Evolutionary conservation across 2,797 vertebrate genomes (phyloP), one percentile per base, ranked within the genome.

Genomic region (Zalophus californianus): DNA sequence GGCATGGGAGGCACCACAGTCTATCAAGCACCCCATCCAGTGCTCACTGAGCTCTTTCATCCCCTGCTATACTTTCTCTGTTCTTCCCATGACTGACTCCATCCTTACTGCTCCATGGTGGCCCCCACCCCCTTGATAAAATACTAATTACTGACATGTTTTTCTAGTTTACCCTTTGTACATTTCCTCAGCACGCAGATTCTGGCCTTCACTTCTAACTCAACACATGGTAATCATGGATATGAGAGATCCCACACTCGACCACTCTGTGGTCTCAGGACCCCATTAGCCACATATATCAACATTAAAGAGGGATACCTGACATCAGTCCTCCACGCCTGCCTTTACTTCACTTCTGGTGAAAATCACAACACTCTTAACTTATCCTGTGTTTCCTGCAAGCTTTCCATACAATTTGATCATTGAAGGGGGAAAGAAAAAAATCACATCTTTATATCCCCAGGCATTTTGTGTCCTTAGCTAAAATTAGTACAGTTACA

Each of bases 401-500:
- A 60, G 27, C 9, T 85, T 89, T 95, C 50, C 23, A 66, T 35
- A 73, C 58, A 90, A 93, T 56, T 80, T 90, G 38, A 84, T 78
- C n/a, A 90, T 85, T 7, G 5, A 87, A 82, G 50, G 38, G 14
- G 32, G 3, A 15, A 73, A 50, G 20, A 73, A 68, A 38, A 68
- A 62, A 80, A 89, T 21, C 7, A 73, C 54, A 60, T 58, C 54
- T 94, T 86, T 94, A 87, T 0, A 86, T 88, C 78, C 70, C 58
- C 48, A 86, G 66, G 50, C 54, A 94, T 92, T 94, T 85, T 91
- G 5, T 97, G 66, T 83, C 58, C 86, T 94, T 56, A 86, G 91
- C 44, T 96, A 88, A 96, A 93, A 97, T 91, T 92, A 97, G 92
- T 41, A 25, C 16, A 70, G 2, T 77, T 85, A 56, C 72, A 92